phyloP scores from a whole-genome alignment of 2,797 vertebrate species.

The Carcharodon carcharias region DNA sequence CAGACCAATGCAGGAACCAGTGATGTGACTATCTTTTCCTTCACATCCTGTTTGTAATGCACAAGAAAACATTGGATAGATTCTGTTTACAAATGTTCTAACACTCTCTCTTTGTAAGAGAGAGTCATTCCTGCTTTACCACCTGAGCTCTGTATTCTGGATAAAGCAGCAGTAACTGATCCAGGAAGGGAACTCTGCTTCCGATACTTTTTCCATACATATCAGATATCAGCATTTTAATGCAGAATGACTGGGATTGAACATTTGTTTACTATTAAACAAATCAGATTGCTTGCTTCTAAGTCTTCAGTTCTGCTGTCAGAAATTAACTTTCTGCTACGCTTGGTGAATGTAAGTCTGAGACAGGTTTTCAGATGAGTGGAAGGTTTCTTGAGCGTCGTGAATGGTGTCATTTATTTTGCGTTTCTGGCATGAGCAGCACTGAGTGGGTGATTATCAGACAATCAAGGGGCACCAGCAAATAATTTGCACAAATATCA shows the following conservation, averaged over 20 bases:
- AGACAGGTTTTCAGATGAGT: neutral
- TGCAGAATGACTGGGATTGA: neutral
- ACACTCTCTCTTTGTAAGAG: neutral
- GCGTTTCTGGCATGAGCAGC: neutral
- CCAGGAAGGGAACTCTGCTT: neutral
- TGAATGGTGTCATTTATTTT: no score
- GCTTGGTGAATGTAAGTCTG: neutral
- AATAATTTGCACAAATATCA: no score
- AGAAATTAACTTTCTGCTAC: neutral
- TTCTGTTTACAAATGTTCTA: neutral
- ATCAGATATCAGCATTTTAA: neutral
- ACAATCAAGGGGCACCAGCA: neutral
- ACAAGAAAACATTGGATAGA: neutral
- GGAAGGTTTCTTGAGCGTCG: neutral
- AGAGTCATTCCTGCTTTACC: neutral
- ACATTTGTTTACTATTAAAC: slow-evolving; percentile 4
- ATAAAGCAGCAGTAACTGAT: neutral
- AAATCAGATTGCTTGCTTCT: slow-evolving; percentile 3
- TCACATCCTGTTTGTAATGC: neutral
- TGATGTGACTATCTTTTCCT: slow-evolving; percentile 38
- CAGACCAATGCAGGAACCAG: slow-evolving; percentile 36
- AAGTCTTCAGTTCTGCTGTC: no score
- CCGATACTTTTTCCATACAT: neutral
- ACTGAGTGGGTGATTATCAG: neutral
- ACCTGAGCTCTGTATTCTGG: neutral